Conservation (phyloP, 1,140 invertebrate species). For the Micrasema minimum region DNA sequence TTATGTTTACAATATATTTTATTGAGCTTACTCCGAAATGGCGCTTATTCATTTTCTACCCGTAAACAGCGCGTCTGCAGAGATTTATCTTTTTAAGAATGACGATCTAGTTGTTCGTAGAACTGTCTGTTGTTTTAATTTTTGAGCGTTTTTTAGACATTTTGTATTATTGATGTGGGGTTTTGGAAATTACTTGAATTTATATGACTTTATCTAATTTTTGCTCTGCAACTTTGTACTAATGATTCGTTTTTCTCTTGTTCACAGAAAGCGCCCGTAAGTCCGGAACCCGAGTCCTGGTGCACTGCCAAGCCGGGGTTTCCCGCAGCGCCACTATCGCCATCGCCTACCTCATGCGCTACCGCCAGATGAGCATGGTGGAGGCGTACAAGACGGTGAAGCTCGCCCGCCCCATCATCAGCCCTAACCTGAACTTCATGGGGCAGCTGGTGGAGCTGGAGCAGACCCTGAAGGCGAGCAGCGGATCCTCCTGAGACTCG, state of each 20-base stretch:
- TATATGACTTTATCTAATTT: background rate
- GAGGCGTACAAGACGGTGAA: slow-evolving; percentile 93
- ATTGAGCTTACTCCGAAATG: slow-evolving; percentile 17
- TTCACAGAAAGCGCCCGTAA: slow-evolving; percentile 87
- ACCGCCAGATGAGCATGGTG: slow-evolving; percentile 85
- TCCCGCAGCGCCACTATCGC: slow-evolving; percentile 94
- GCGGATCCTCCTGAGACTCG: slow-evolving; percentile 41
- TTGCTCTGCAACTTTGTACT: background rate
- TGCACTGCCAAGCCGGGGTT: slow-evolving; percentile 96
- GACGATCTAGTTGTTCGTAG: too few relatives aligned
- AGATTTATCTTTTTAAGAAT: slow-evolving; percentile 15
- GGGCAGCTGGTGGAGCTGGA: slow-evolving; percentile 92
- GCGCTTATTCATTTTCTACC: background rate
- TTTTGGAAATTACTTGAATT: background rate
- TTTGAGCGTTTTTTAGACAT: background rate
- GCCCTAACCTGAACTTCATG: slow-evolving; percentile 98
- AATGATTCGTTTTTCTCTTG: slow-evolving; percentile 55
- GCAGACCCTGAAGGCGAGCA: slow-evolving; percentile 70
- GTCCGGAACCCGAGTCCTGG: slow-evolving; percentile 82
- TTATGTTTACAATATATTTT: slow-evolving; percentile 22
- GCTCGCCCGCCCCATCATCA: slow-evolving; percentile 87
- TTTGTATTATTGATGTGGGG: background rate
- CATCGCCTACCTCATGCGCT: slow-evolving; percentile 94
- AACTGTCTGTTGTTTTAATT: too few relatives aligned
- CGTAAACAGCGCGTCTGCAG: slow-evolving; percentile 1